Conservation (phyloP, 1,140 invertebrate genomes). For the Drosophila funebris region DNA sequence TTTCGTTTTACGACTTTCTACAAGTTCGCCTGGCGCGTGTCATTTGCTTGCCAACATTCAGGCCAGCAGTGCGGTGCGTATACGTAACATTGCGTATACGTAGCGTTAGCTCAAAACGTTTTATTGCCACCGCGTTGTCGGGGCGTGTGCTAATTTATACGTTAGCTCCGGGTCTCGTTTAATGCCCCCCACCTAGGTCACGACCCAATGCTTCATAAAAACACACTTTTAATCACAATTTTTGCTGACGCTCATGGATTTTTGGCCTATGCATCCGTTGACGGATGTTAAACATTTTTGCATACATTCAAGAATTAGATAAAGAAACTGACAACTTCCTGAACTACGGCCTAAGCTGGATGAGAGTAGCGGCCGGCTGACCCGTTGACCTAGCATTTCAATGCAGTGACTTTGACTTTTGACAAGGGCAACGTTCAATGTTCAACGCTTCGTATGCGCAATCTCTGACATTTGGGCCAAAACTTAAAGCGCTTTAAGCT, state of each 20-base stretch:
- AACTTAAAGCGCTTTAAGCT: conserved; percentile 72
- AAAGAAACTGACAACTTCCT: not conserved
- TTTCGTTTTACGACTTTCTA: conserved; percentile 75
- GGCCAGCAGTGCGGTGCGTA: conserved; percentile 44
- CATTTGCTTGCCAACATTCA: conserved; percentile 66
- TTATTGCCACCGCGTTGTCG: conserved; percentile 55
- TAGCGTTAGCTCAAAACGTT: conserved; percentile 59
- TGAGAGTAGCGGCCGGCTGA: not conserved
- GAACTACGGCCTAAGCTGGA: not conserved
- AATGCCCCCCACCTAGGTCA: conserved; percentile 55
- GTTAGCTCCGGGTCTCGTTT: conserved; percentile 31
- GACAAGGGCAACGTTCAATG: conserved; percentile 33
- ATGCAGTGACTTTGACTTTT: conserved; percentile 52
- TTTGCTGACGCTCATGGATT: conserved; percentile 41
- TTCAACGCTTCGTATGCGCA: conserved; percentile 50
- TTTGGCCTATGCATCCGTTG: conserved; percentile 19
- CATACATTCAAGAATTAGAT: conserved; percentile 27
- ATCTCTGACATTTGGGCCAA: conserved; percentile 64
- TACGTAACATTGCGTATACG: conserved; percentile 48
- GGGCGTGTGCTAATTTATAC: conserved; percentile 76
- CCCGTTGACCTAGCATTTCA: not conserved
- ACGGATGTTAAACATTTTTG: conserved; percentile 31
- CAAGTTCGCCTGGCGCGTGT: conserved; percentile 75
- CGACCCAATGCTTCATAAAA: conserved; percentile 71
- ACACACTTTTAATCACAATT: conserved; percentile 76